Base-by-base conservation (phyloP, 1,140 invertebrate species). In the Neotoxoptera formosana region DNA sequence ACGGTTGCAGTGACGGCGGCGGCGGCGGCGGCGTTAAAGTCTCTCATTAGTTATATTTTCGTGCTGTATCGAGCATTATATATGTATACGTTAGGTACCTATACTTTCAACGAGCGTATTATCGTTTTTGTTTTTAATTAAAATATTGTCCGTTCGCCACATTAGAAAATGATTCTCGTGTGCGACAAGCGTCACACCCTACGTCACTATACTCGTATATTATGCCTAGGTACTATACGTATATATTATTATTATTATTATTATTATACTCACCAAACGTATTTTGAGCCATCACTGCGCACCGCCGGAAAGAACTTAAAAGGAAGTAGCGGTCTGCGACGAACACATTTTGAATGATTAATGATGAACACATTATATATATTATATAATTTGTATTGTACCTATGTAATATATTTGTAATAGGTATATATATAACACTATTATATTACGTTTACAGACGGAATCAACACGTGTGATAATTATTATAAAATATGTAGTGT, bases 341-440 rank as follows among this genome's bases (percentile, higher is more conserved):
- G 76, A 84, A 86, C 84, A 47, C 41, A 25, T 86, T 86, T 30
- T 30, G 84, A 86, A 86, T 86, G 84, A 86, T 86, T 47, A 86
- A 86, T 25, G 45, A 47, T 47, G 41, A 14, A 86, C 84, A 30
- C 11, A 30, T 86, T 84, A 84, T 84, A n/a, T 84, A 41, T n/a
- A n/a, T n/a, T 67, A 76, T 76, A 76, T 76, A 76, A 56, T 23
- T 56, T n/a, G n/a, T n/a, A 17, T 67, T n/a, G 9, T 60, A n/a
- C n/a, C n/a, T n/a, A 67, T 6, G 11, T 60, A 30, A 41, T 67
- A 67, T n/a, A 67, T 67, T 67, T 67, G 3, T 9, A 25, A 1
- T 9, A n/a, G 30, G 4, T n/a, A 76, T 8, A 7, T n/a, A 83
- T 23, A 83, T 83, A 36, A 83, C 9, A 83, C 8, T 76, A 76